phyloP scores from a whole-genome alignment of 2,797 vertebrate species.

The Myotis vivesi region DNA sequence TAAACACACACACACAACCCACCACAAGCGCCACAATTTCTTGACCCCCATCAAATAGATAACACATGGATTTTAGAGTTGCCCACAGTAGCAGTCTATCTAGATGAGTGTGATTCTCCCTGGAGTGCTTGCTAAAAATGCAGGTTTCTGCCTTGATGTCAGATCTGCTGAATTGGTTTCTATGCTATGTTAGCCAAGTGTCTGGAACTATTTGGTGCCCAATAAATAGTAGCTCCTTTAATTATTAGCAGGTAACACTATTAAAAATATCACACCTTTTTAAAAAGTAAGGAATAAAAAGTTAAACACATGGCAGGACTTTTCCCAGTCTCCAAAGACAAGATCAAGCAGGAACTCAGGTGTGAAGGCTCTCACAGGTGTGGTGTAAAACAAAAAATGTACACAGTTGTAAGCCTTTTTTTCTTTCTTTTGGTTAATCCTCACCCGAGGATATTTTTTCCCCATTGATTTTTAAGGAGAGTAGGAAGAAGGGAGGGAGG shows the following conservation, averaged over 20 bases:
- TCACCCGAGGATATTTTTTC: too few species aligned
- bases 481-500: too few species aligned
- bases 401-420: not conserved
- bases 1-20: not conserved
- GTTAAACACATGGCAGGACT: not conserved
- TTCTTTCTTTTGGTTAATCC: too few species aligned
- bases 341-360: not conserved
- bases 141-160: not conserved
- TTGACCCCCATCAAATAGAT: not conserved
- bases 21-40: not conserved
- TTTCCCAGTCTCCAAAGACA: not conserved
- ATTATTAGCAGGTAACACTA: not conserved
- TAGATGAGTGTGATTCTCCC: not conserved
- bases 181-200: not conserved
- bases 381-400: not conserved
- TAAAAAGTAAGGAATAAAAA: not conserved
- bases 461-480: too few species aligned
- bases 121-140: not conserved
- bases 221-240: constrained; percentile 27
- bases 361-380: not conserved
- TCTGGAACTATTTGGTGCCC: not conserved
- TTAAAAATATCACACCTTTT: not conserved
- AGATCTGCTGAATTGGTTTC: not conserved
- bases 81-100: not conserved
- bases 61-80: not conserved